A percentile compares a stretch with the other conserved stretches of the same genome.
Conservation (phyloP, 2,888 invertebrate genomes). For the Drosophila prolongata region DNA sequence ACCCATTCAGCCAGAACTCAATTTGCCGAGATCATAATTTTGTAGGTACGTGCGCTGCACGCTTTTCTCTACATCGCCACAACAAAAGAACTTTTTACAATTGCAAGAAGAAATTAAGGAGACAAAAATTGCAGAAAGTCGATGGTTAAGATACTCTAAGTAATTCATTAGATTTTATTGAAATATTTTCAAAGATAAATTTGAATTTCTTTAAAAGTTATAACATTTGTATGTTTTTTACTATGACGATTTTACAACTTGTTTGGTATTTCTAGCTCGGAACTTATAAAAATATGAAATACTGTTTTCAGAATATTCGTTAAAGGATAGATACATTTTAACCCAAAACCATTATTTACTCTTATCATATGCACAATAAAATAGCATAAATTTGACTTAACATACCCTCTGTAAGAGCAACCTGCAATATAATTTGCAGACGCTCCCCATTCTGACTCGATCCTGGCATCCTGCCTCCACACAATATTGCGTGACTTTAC, state of each 20-base stretch:
- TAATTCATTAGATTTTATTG: too few relatives aligned
- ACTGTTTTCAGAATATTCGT: too few relatives aligned
- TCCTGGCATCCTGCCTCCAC: conserved; percentile 45
- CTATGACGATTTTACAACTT: too few relatives aligned
- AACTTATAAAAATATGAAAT: too few relatives aligned
- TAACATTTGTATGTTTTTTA: too few relatives aligned
- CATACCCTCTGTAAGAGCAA: background rate
- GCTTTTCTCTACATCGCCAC: conserved; percentile 45
- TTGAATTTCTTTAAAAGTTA: too few relatives aligned
- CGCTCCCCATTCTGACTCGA: conserved; percentile 16
- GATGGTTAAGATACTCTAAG: background rate
- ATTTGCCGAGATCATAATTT: conserved; percentile 51
- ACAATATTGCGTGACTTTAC: conserved; percentile 65
- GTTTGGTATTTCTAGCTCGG: too few relatives aligned
- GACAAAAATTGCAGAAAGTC: background rate
- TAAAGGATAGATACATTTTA: too few relatives aligned
- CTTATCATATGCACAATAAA: too few relatives aligned
- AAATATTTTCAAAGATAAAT: too few relatives aligned
- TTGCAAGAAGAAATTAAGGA: conserved; percentile 27
- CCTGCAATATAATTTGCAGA: conserved; percentile 8
- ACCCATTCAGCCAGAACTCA: conserved; percentile 36
- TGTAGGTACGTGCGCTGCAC: conserved; percentile 66
- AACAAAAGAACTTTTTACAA: conserved; percentile 43
- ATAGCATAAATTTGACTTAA: background rate
- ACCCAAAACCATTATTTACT: too few relatives aligned